These are phyloP conservation scores for Cephus sareptanus DNA, from an alignment of 2,888 invertebrate species.

Conservation along the genomic window DNA sequence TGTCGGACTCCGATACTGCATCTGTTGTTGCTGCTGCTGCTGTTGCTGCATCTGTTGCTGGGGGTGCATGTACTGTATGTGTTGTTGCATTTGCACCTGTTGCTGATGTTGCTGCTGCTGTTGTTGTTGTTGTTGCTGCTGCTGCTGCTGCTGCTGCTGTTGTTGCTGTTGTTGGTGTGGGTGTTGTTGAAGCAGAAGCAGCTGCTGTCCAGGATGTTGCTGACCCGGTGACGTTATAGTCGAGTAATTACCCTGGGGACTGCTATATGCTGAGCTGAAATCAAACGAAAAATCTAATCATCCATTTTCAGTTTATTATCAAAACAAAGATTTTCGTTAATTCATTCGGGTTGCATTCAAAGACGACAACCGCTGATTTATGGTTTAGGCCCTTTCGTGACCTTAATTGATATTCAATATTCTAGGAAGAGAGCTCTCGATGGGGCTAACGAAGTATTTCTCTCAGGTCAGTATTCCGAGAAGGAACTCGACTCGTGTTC, in stretches of 20 bases:
- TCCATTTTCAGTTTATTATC: neutral
- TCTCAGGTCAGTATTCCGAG: neutral
- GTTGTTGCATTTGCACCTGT: conserved; percentile 51
- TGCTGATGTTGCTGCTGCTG: conserved; percentile 57
- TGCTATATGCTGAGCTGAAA: conserved; percentile 63
- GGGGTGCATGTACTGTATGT: conserved; percentile 54
- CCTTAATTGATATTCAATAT: neutral
- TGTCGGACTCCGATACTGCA: conserved; percentile 70
- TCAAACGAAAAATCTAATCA: conserved; percentile 8
- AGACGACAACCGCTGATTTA: neutral
- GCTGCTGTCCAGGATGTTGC: conserved; percentile 71
- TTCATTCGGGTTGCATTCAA: neutral
- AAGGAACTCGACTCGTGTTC: neutral
- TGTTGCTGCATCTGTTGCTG: conserved; percentile 54
- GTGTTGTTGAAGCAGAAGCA: conserved; percentile 69
- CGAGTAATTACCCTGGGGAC: conserved; percentile 69
- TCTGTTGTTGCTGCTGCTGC: conserved; percentile 61
- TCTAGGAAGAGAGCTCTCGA: neutral
- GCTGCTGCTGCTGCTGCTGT: conserved; percentile 54
- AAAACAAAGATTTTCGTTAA: neutral
- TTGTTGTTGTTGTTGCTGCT: conserved; percentile 48
- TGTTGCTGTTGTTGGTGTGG: conserved; percentile 65
- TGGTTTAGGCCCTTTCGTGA: neutral
- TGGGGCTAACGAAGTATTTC: neutral
- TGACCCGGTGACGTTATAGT: conserved; percentile 73